phyloP scores from a whole-genome alignment of 2,797 vertebrate species.

The Myripristis murdjan region DNA sequence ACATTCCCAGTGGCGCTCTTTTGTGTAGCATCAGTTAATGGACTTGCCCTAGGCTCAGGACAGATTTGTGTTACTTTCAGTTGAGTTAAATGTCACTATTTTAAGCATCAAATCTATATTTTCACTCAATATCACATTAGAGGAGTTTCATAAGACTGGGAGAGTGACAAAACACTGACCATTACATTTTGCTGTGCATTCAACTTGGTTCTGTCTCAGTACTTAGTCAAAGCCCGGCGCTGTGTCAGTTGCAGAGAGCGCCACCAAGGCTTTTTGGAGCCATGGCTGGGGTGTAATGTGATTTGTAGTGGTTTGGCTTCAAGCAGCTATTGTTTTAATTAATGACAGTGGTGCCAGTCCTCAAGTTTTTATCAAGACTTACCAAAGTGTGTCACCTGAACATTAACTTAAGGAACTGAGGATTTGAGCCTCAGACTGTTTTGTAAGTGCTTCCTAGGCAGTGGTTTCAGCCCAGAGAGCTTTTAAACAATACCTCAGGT shows the following conservation, averaged over 20 bases:
- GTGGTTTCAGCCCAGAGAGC: constrained; percentile 28
- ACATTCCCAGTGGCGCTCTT: constrained; percentile 27
- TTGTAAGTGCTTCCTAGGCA: constrained; percentile 45
- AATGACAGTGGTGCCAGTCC: background rate
- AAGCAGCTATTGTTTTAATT: background rate
- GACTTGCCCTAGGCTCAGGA: constrained; percentile 28
- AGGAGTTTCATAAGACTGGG: constrained; percentile 16
- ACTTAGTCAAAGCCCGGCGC: constrained; percentile 11
- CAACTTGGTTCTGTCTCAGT: constrained; percentile 31
- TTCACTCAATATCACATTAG: constrained; percentile 14
- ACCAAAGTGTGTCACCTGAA: constrained; percentile 13
- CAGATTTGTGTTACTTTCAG: constrained; percentile 19
- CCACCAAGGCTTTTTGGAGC: constrained; percentile 1
- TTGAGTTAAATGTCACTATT: constrained; percentile 23
- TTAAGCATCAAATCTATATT: constrained; percentile 26
- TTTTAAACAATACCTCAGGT: constrained; percentile 65
- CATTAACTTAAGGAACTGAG: constrained; percentile 21
- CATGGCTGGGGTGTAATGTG: constrained; percentile 2
- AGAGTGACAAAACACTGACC: constrained; percentile 17
- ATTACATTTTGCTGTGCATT: background rate
- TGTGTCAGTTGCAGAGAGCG: background rate
- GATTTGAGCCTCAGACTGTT: constrained; percentile 38
- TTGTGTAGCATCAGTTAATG: constrained; percentile 3
- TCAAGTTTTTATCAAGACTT: constrained; percentile 4
- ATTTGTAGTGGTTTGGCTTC: constrained; percentile 10